Conservation (phyloP, 1,140 invertebrate species). For the Neoseiulus cucumeris region DNA sequence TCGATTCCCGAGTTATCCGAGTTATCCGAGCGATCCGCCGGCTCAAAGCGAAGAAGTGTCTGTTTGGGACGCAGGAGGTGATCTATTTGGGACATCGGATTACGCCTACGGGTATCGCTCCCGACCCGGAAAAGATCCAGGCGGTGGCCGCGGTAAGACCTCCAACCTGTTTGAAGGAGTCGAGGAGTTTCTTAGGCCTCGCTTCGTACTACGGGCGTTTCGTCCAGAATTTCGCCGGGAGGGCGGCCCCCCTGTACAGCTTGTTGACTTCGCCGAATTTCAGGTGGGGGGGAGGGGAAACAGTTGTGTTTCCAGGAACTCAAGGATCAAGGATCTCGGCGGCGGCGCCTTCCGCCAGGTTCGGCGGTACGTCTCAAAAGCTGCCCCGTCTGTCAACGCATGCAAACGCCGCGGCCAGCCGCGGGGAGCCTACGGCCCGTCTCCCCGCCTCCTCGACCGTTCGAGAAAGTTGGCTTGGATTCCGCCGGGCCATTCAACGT, state of each 20-base stretch:
- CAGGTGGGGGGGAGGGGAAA: too few species aligned
- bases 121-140: slow-evolving; percentile 17
- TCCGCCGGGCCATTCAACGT: slow-evolving; percentile 19
- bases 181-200: slow-evolving; percentile 10
- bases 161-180: slow-evolving; percentile 13
- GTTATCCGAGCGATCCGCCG: background rate
- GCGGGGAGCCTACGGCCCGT: slow-evolving; percentile 13
- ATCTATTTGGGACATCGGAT: slow-evolving; percentile 17
- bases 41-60: slow-evolving; percentile 17
- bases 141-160: slow-evolving; percentile 12
- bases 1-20: too few species aligned
- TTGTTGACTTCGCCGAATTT: too few species aligned
- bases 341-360: background rate
- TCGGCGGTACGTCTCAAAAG: background rate
- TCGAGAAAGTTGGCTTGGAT: slow-evolving; percentile 21
- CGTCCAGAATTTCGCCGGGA: background rate
- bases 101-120: slow-evolving; percentile 13
- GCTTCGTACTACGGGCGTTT: background rate
- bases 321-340: too few species aligned
- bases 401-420: background rate
- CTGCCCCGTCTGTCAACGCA: slow-evolving; percentile 11
- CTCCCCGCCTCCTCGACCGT: slow-evolving; percentile 11
- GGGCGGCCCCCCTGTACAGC: too few species aligned
- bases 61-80: slow-evolving; percentile 12
- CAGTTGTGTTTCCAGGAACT: too few species aligned